Base-by-base conservation (phyloP, 2,113 vertebrate species). In the Ornithorhynchus anatinus region DNA sequence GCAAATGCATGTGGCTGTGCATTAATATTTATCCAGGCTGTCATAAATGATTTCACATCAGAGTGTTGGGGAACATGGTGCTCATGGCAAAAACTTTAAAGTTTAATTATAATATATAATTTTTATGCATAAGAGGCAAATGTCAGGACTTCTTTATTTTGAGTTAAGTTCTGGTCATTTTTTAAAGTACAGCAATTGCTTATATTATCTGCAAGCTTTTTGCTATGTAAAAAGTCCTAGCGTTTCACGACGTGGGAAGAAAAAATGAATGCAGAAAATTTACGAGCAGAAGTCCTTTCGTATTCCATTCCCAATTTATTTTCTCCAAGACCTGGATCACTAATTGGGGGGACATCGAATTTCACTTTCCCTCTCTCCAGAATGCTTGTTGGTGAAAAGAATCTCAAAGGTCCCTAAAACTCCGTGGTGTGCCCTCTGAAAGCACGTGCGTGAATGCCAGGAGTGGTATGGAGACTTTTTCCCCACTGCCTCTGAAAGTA, bases 1-100 rank as follows among this genome's bases (percentile, higher is more conserved):
- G 93, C 93, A 95, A 97, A 97, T 95, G 94, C 93, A 93, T 95
- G 94, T 94, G 94, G 93, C 93, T 94, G 85, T 92, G 94, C 96
- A 97, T 99, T 96, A 98, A 99, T 97, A 98, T 99, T 98, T 97
- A 98, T 97, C 95, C 92, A 92, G 92, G 91, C 95, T 96, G 96
- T 98, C 96, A 96, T 96, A 95, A 97, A 96, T 97, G 95, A 97
- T 98, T 98, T 97, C 96, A 95, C 95, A 96, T 95, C 94, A 89
- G 92, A 92, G 93, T 94, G 92, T 93, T 94, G 90, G 93, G 90
- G 91, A 93, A 93, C 92, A 92, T 95, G 95, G 93, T 92, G 96
- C 95, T 98, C 93, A 93, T 97, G 95, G 95, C 95, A 94, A 97
- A 97, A 97, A 96, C 92, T 95, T 98, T 94, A 95, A 96, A 96